phyloP scores from a whole-genome alignment of 2,797 vertebrate species.

The Kryptolebias ocellatus region DNA sequence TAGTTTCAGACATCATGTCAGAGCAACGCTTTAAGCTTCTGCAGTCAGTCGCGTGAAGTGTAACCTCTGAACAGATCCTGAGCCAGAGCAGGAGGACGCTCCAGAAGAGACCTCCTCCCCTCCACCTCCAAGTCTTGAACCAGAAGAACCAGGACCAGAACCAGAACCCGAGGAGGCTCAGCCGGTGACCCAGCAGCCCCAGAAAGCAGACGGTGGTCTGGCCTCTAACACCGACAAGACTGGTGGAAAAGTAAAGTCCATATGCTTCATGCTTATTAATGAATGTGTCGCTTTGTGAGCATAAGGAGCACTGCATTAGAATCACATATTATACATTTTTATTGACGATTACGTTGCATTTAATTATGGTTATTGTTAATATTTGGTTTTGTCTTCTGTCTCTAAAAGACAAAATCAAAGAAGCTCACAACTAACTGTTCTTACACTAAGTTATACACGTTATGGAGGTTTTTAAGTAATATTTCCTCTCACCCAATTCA shows the following conservation, averaged over 20 bases:
- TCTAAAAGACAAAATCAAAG: neutral
- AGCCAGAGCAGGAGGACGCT: conserved; percentile 40
- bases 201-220: conserved; percentile 46
- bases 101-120: conserved; percentile 32
- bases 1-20: neutral
- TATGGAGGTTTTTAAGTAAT: neutral
- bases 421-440: neutral
- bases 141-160: conserved; percentile 48
- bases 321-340: neutral
- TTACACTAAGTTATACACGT: neutral
- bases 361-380: too few species aligned
- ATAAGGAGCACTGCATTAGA: neutral
- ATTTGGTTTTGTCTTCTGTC: neutral
- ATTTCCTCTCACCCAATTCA: neutral
- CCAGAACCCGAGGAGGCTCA: conserved; percentile 41
- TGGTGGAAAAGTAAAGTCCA: conserved; percentile 65
- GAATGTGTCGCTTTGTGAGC: neutral
- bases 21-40: neutral
- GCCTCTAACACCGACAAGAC: conserved; percentile 23
- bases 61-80: neutral
- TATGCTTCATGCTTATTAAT: neutral
- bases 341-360: neutral
- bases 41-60: neutral
- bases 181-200: conserved; percentile 75
- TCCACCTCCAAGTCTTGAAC: conserved; percentile 47